Base-by-base conservation (phyloP, 2,888 invertebrate genomes). In the Chironomus riparius region DNA sequence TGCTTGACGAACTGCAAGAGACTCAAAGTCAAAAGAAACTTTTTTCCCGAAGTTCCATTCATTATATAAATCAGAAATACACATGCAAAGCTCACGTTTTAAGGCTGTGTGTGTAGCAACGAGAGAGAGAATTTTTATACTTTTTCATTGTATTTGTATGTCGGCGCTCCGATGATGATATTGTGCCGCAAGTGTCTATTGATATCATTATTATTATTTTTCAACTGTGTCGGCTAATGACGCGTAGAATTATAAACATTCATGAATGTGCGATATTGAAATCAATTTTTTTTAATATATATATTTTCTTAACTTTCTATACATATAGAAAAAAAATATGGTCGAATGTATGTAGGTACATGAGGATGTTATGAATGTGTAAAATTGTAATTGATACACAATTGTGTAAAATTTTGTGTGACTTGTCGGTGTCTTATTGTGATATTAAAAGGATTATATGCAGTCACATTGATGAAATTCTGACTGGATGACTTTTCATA, bases 21-120 rank as follows among this genome's bases (percentile, higher is more conserved):
- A 74, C 74, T 74, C 68, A 74, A 74, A 74, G 74, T 74, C 74
- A 74, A 74, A 74, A 74, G 74, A 74, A 74, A 74, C 74, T 74
- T 74, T 68, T 71, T 74, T 74, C 48, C 68, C 74, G 74, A 74
- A 28, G 74, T 74, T 74, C 74, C 74, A 74, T 74, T 74, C 74
- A 74, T 74, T 74, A 74, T 74, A 74, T 74, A 74, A 74, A 74
- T 74, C 74, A 65, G 74, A 74, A 74, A 74, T 48, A 74, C 68
- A 74, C 28, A 68, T 22, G 15, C 38, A 65, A 65, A 65, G 65
- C 65, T 65, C 65, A 21, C 65, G 65, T 22, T 13, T 24, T 13
- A 7, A 3, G 18, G 18, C 15, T 38, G 38, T 38, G 10, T 38
- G 38, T 38, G 38, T 38, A 38, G 28, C 28, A 28, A 4, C 13